A percentile compares a stretch with the other conserved stretches of the same genome.
Conservation (phyloP, 2,888 invertebrate species). For the Lithophane ornitopus region DNA sequence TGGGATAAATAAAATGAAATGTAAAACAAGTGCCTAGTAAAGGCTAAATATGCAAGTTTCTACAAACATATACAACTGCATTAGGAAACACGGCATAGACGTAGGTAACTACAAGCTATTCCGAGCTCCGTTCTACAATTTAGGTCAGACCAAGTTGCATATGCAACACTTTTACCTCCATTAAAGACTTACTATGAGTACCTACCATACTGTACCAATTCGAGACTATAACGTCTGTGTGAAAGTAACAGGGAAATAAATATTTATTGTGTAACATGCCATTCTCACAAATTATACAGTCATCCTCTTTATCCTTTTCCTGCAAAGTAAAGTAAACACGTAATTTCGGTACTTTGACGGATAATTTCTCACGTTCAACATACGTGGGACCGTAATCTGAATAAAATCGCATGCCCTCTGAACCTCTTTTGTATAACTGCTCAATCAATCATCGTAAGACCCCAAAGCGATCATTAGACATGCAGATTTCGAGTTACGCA, state of each 20-base stretch:
- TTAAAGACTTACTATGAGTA: conserved; percentile 35
- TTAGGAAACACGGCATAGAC: conserved; percentile 30
- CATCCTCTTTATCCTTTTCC: conserved; percentile 7
- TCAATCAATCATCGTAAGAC: conserved; percentile 57
- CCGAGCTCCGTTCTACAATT: conserved; percentile 43
- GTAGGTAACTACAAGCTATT: conserved; percentile 21
- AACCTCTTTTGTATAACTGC: conserved; percentile 61
- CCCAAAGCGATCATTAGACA: conserved; percentile 60
- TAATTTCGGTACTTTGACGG: background rate
- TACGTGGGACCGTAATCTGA: conserved; percentile 29
- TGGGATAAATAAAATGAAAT: background rate
- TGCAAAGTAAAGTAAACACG: background rate
- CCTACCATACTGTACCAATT: conserved; percentile 48
- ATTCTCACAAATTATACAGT: background rate
- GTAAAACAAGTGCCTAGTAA: background rate
- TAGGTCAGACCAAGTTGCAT: conserved; percentile 54
- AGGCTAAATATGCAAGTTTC: background rate
- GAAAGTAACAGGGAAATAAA: conserved; percentile 56
- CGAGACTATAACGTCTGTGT: conserved; percentile 29
- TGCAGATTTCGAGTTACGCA: conserved; percentile 63
- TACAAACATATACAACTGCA: conserved; percentile 4
- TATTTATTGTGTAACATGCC: conserved; percentile 33
- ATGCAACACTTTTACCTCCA: conserved; percentile 56
- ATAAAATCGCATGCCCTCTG: conserved; percentile 61
- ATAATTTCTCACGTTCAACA: conserved; percentile 21